Percentiles rank a stretch among this genome's conserved stretches.
Evolutionary conservation across 2,888 invertebrate species (phyloP).

Genomic region (Lepidocyrtoides sp.): DNA sequence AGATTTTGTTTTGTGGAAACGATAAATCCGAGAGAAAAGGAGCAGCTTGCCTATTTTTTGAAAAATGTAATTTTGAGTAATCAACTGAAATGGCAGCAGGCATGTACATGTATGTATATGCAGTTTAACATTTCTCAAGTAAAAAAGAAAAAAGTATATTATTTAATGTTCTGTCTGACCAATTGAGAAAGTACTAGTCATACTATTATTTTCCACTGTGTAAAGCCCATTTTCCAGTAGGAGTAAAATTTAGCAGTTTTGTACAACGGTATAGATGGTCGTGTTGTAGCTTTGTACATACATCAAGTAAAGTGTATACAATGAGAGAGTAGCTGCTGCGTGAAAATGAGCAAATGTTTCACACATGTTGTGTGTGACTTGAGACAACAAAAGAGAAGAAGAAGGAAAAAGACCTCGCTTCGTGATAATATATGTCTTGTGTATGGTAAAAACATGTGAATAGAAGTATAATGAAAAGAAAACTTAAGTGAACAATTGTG

Average conservation of each 20-base stretch:
- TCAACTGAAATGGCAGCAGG: no score
- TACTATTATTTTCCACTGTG: not conserved
- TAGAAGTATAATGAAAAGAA: constrained; percentile 54
- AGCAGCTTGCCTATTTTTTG: constrained; percentile 5
- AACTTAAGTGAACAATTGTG: constrained; percentile 71
- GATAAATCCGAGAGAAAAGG: not conserved
- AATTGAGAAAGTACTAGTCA: not conserved
- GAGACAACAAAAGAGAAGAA: constrained; percentile 52
- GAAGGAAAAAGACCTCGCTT: constrained; percentile 21
- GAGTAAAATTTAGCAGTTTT: not conserved
- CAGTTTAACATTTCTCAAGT: constrained; percentile 5
- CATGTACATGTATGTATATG: no score
- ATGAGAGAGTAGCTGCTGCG: not conserved
- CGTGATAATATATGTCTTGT: constrained; percentile 26
- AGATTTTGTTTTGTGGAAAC: not conserved
- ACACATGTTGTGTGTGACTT: constrained; percentile 60
- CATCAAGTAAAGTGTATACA: not conserved
- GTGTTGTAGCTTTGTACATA: constrained; percentile 9
- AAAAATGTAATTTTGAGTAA: constrained; percentile 36
- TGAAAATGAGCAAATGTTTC: constrained; percentile 52
- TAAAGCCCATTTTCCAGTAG: not conserved
- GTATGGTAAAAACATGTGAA: constrained; percentile 59
- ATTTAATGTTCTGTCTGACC: constrained; percentile 16
- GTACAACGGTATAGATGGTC: not conserved
- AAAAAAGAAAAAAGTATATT: not conserved